phyloP scores from a whole-genome alignment of 1,140 invertebrate genomes.

The Rhyzopertha dominica region DNA sequence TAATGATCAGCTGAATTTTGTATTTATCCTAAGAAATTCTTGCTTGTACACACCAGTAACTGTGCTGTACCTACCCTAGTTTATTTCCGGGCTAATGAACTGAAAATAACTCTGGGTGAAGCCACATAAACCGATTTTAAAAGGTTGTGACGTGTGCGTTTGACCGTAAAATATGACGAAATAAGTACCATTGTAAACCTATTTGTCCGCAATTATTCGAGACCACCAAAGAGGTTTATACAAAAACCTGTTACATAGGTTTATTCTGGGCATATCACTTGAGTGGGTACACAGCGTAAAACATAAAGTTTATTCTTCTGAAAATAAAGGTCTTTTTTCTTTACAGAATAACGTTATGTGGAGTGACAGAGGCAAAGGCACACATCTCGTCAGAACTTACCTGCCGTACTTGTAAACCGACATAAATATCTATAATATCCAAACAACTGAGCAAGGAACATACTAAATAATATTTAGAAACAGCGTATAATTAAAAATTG shows the following conservation, averaged over 20 bases:
- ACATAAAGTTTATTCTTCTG: neutral
- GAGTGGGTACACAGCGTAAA: neutral
- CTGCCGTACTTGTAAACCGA: constrained; percentile 5
- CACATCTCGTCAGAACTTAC: constrained; percentile 16
- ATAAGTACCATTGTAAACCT: constrained; percentile 14
- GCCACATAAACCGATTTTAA: neutral
- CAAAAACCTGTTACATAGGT: neutral
- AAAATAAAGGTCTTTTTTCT: constrained; percentile 6
- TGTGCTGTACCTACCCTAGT: neutral
- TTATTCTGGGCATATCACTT: neutral
- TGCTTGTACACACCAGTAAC: neutral
- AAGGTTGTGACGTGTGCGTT: constrained; percentile 13
- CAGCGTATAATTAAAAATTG: no score
- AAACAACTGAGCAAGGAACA: constrained; percentile 9
- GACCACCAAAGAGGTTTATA: constrained; percentile 6
- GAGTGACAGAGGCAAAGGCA: constrained; percentile 15
- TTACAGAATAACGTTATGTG: constrained; percentile 13
- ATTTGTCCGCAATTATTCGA: constrained; percentile 13
- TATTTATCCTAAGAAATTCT: neutral
- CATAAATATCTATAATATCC: no score
- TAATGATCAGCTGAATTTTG: constrained; percentile 1
- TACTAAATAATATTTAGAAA: constrained; percentile 18
- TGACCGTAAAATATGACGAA: constrained; percentile 16
- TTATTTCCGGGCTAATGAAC: constrained; percentile 1
- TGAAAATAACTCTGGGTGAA: constrained; percentile 3